phyloP scores from a whole-genome alignment of 2,797 vertebrate species.

The Acridotheres tristis region DNA sequence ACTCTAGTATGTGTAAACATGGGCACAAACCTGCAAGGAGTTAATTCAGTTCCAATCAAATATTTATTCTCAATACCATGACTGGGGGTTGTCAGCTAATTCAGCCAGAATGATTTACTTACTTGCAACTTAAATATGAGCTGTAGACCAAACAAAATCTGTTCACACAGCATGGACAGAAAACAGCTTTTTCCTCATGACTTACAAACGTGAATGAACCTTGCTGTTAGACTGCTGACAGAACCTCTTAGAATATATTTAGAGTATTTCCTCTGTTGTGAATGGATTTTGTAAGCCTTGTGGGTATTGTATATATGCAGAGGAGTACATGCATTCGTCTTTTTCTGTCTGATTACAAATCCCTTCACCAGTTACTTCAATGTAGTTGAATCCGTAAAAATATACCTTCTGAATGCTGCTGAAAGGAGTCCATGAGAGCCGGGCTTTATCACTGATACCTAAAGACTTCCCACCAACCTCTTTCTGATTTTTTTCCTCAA shows the following conservation, averaged over 20 bases:
- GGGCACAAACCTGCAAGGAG: not conserved
- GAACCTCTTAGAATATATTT: conserved; percentile 14
- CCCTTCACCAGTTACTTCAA: not conserved
- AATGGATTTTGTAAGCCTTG: conserved; percentile 12
- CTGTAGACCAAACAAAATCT: conserved; percentile 68
- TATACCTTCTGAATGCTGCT: not conserved
- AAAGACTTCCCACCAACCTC: not conserved
- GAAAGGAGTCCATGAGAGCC: not conserved
- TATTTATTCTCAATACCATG: conserved; percentile 28
- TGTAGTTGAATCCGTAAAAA: not conserved
- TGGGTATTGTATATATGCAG: not conserved
- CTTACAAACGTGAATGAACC: conserved; percentile 38
- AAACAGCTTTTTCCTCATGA: conserved; percentile 36
- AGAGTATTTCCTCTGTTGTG: not conserved
- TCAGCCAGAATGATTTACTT: conserved; percentile 57
- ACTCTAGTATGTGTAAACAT: not conserved
- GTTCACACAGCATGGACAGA: conserved; percentile 41
- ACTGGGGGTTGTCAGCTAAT: conserved; percentile 36
- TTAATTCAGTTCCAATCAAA: conserved; percentile 25
- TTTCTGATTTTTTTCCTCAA: not conserved
- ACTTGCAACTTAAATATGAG: conserved; percentile 51
- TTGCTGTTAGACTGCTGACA: conserved; percentile 22
- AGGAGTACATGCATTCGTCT: not conserved
- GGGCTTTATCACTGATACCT: not conserved
- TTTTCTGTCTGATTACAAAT: not conserved